These are phyloP conservation scores for Plecturocebus donacophilus DNA, from an alignment of 2,113 vertebrate species.

Conservation along the genomic window DNA sequence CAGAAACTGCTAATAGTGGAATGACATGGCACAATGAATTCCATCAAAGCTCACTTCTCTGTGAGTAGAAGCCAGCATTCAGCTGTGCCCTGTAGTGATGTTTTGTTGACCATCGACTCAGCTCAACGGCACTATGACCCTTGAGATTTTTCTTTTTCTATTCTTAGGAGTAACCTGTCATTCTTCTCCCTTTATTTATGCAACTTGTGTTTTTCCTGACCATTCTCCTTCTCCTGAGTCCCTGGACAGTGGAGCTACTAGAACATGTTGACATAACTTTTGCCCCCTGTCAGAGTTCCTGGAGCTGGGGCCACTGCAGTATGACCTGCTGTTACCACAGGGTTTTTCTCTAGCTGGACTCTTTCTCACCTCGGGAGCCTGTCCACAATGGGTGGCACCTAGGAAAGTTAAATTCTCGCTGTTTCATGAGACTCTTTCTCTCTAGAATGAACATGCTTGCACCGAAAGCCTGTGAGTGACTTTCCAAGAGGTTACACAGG, in stretches of 20 bases:
- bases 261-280: background rate
- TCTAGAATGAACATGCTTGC: background rate
- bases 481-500: background rate
- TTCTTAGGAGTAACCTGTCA: background rate
- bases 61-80: background rate
- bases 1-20: background rate
- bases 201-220: background rate
- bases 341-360: background rate
- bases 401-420: background rate
- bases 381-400: background rate
- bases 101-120: background rate
- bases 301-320: background rate
- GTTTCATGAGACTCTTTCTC: background rate
- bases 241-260: background rate
- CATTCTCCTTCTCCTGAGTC: background rate
- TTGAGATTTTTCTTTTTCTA: background rate
- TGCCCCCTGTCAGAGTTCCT: background rate
- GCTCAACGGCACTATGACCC: background rate
- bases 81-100: background rate
- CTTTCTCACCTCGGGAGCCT: background rate
- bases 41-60: background rate
- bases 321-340: background rate
- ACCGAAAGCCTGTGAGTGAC: background rate
- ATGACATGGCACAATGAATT: background rate
- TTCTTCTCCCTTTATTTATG: constrained; percentile 7